A percentile compares a stretch with the other conserved stretches of the same genome.
These are phyloP conservation scores for Nothoprocta pentlandii DNA, from an alignment of 2,113 vertebrate genomes.

Conservation along the genomic window DNA sequence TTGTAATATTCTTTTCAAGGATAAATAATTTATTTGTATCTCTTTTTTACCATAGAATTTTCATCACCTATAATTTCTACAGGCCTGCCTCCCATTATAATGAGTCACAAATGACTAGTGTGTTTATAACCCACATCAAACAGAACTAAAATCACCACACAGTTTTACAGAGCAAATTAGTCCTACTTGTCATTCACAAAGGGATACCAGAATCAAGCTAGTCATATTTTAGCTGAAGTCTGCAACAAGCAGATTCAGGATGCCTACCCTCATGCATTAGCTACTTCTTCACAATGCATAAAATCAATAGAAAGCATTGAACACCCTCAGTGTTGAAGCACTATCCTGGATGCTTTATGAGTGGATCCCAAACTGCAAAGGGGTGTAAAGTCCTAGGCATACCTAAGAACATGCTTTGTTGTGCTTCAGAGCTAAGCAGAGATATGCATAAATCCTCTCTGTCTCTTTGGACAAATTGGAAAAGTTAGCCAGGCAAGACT, in stretches of 20 bases:
- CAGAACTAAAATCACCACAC: background rate
- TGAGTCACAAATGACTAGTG: background rate
- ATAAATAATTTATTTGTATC: background rate
- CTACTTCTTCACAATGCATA: background rate
- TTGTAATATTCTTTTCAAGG: background rate
- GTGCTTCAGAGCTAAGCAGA: background rate
- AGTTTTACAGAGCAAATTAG: background rate
- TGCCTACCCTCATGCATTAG: background rate
- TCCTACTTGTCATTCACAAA: background rate
- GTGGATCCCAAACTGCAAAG: background rate
- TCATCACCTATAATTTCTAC: background rate
- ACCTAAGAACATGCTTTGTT: background rate
- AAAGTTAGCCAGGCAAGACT: background rate
- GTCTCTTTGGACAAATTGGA: background rate
- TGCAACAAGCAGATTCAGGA: background rate
- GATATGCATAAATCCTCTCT: background rate
- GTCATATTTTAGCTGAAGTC: background rate
- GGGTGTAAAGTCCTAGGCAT: background rate
- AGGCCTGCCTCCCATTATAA: background rate
- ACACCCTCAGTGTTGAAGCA: background rate
- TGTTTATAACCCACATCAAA: background rate
- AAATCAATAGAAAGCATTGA: slow-evolving; percentile 13
- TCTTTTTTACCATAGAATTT: background rate
- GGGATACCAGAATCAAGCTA: background rate
- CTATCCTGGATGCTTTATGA: background rate